phyloP scores from a whole-genome alignment of 2,888 invertebrate genomes.

The Ophion ellenae region DNA sequence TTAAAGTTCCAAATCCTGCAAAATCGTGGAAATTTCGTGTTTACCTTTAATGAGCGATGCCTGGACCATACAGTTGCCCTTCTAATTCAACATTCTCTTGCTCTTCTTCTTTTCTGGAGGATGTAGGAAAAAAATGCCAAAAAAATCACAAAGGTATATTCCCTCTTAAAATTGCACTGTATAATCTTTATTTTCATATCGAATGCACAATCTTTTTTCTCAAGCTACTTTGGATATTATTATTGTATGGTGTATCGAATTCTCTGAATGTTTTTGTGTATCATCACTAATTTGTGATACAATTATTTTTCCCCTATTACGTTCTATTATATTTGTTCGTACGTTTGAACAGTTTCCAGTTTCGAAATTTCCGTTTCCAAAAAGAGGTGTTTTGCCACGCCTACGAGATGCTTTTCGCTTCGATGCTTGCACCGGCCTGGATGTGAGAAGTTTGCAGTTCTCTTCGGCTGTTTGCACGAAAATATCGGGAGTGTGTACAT shows the following conservation, averaged over 20 bases:
- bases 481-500: constrained; percentile 57
- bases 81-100: no score
- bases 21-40: no score
- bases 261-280: no score
- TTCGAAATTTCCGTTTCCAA: neutral
- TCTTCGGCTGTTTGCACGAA: constrained; percentile 26
- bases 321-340: neutral
- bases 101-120: no score
- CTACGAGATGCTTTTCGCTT: neutral
- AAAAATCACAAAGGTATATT: no score
- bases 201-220: neutral
- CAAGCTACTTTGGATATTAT: neutral
- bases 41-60: no score
- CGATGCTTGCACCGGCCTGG: neutral
- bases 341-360: neutral
- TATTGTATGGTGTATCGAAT: neutral
- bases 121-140: no score
- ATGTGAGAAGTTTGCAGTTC: constrained; percentile 12
- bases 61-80: no score
- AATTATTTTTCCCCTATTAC: neutral
- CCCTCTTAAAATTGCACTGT: neutral
- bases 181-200: neutral
- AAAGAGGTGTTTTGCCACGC: neutral
- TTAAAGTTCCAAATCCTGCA: no score
- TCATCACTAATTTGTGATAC: neutral